Evolutionary conservation across 1,140 invertebrate species (phyloP), one percentile per base, ranked within the genome.

Genomic region (Rhagoletis pomonella): DNA sequence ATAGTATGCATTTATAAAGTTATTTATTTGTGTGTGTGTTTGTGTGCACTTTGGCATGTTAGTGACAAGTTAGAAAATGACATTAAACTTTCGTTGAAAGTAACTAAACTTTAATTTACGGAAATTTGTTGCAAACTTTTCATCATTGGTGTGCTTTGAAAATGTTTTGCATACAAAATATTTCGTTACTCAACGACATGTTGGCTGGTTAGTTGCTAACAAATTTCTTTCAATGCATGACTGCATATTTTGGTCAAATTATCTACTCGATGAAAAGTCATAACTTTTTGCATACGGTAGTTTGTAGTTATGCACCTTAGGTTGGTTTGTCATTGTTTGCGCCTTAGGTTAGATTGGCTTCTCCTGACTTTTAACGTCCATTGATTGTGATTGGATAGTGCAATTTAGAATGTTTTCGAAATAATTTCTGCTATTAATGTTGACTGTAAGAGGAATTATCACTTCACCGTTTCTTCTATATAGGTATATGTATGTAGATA

Each of bases 91-190:
- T 81, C 73, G 44, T 81, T n/a, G 47, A 81, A 81, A 81, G 73
- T 81, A 81, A 81, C 73, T 81, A 81, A 81, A 81, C 73, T 81
- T 81, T 81, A 81, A 81, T 81, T 81, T 81, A 81, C 73, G 73
- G 73, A 81, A 81, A 81, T 81, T 81, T 81, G 73, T 81, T 81
- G 19, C 47, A 55, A 81, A 81, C 73, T 81, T 81, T 55, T 9
- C 47, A n/a, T n/a, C 17, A 55, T 19, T 81, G 47, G 47, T 55
- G 73, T 81, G 73, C 73, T 81, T 81, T 29, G 73, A 55, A 81
- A 58, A 81, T 81, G 73, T 81, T 81, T 81, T 81, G 73, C 73
- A 81, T 81, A 81, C 47, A 81, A 10, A 81, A 81, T 55, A 81
- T 29, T 29, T 29, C 0, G 73, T 81, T 81, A 55, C 73, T 81